Percentiles rank a stretch among this genome's conserved stretches.
Evolutionary conservation across 2,113 vertebrate genomes (phyloP).

Genomic region (Chaetops frenatus): DNA sequence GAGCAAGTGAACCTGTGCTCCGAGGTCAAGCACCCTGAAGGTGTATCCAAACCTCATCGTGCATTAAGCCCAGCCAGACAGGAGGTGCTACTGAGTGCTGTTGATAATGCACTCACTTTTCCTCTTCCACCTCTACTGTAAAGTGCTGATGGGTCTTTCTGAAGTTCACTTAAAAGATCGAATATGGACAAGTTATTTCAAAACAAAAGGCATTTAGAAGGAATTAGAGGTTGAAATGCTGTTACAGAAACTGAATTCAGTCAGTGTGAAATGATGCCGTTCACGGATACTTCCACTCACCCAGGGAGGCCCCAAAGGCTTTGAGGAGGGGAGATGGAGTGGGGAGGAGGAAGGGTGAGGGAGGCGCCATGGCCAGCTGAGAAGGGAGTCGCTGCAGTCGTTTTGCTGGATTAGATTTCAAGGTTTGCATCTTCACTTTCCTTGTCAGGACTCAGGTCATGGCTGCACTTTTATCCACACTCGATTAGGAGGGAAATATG

Average conservation of each 20-base stretch:
- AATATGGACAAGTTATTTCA: not conserved
- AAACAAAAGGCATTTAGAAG: not conserved
- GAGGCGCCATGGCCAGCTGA: not conserved
- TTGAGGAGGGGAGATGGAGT: not conserved
- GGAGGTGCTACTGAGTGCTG: conserved; percentile 17
- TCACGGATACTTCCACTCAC: not conserved
- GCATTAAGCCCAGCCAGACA: not conserved
- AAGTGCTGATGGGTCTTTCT: not conserved
- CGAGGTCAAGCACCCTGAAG: not conserved
- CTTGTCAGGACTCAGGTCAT: not conserved
- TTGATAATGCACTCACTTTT: conserved; percentile 7
- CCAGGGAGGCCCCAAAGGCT: not conserved
- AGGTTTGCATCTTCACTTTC: not conserved
- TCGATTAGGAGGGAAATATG: not conserved
- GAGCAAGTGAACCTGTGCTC: not conserved
- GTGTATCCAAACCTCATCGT: not conserved
- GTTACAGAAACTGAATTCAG: not conserved
- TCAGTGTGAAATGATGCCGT: not conserved
- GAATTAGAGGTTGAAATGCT: not conserved
- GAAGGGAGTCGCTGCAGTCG: not conserved
- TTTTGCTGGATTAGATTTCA: not conserved
- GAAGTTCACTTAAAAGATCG: not conserved
- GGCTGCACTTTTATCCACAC: not conserved
- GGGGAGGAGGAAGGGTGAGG: not conserved
- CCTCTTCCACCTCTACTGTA: not conserved